These are phyloP conservation scores for Scopus umbretta DNA, from an alignment of 2,113 vertebrate species.

Conservation along the genomic window DNA sequence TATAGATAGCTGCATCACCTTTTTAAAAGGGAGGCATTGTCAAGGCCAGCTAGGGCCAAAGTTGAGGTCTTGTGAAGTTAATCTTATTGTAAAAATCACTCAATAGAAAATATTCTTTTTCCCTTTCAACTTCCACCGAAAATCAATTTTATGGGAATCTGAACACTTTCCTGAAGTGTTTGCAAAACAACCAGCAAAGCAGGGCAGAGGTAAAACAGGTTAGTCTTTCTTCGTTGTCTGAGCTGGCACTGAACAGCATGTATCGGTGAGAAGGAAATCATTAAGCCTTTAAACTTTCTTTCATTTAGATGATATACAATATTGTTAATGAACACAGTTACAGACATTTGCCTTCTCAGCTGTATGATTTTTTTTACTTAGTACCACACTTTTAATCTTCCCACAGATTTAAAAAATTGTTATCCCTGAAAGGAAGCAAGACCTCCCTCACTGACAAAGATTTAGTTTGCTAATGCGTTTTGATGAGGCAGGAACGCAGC, in stretches of 20 bases:
- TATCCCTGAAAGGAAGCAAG: slow-evolving; percentile 28
- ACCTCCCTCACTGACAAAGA: slow-evolving; percentile 17
- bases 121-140: not conserved
- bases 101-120: not conserved
- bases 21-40: slow-evolving; percentile 33
- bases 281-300: slow-evolving; percentile 40
- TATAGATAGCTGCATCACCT: slow-evolving; percentile 48
- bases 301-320: slow-evolving; percentile 32
- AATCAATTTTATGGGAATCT: slow-evolving; percentile 53
- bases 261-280: not conserved
- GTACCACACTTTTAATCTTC: slow-evolving; percentile 32
- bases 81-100: slow-evolving; percentile 44
- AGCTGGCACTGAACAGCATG: not conserved
- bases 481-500: not conserved
- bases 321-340: slow-evolving; percentile 37
- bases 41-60: slow-evolving; percentile 47
- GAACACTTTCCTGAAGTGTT: slow-evolving; percentile 20
- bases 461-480: slow-evolving; percentile 42
- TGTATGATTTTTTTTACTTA: slow-evolving; percentile 48
- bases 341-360: not conserved
- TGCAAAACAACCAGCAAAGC: slow-evolving; percentile 40
- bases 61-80: slow-evolving; percentile 43
- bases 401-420: slow-evolving; percentile 36
- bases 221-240: not conserved
- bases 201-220: slow-evolving; percentile 11